Evolutionary conservation across 2,888 invertebrate genomes (phyloP).

Genomic region (Heteromyza rotundicornis): DNA sequence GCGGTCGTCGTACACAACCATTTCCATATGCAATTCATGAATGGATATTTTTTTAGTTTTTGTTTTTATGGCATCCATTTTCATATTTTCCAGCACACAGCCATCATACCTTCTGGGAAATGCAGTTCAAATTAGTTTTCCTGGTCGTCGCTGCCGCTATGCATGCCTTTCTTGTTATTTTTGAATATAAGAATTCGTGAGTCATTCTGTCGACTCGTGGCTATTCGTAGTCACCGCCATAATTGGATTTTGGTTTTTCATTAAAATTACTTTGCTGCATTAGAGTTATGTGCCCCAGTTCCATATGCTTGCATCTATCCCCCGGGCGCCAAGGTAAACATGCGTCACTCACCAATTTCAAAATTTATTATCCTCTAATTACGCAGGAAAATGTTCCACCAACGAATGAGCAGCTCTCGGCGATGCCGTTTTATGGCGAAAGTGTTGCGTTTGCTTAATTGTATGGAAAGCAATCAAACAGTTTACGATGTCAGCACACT

Average conservation of each 20-base stretch:
- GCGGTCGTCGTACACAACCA: no score
- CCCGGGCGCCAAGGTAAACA: background rate
- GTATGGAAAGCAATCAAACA: background rate
- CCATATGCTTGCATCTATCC: background rate
- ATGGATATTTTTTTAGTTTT: no score
- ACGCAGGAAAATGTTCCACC: background rate
- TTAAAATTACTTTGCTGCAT: no score
- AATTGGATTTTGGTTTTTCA: no score
- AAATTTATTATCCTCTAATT: background rate
- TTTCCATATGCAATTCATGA: no score
- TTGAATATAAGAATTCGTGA: no score
- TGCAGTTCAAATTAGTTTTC: conserved; percentile 2
- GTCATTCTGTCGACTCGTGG: no score
- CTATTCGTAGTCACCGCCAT: no score
- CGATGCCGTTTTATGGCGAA: background rate
- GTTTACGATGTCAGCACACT: background rate
- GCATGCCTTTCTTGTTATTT: no score
- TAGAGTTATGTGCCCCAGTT: background rate
- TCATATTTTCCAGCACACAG: no score
- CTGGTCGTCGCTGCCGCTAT: background rate
- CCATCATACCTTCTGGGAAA: background rate
- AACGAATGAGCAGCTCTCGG: background rate
- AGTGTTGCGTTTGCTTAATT: background rate
- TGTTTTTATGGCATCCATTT: no score
- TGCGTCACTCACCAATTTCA: background rate